These are phyloP conservation scores for Ectropis crepuscularia DNA, from an alignment of 2,888 invertebrate species.

Conservation along the genomic window DNA sequence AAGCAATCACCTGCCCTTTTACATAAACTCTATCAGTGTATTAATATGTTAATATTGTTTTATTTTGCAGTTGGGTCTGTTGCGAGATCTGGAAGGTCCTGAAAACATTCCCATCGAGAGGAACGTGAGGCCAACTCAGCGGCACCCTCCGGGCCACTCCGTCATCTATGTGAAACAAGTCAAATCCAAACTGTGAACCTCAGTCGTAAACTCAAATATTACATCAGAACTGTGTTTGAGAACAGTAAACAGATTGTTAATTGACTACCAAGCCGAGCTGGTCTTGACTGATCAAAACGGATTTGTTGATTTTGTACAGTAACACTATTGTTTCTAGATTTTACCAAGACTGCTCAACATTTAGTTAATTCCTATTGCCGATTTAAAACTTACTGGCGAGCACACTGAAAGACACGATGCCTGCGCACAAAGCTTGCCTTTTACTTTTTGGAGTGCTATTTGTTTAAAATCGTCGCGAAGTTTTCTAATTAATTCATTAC, in stretches of 20 bases:
- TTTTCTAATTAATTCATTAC: too few species aligned
- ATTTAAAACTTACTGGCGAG: too few species aligned
- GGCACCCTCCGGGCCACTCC: slow-evolving; percentile 79
- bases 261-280: slow-evolving; percentile 2
- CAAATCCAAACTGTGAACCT: slow-evolving; percentile 68
- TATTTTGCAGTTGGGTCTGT: slow-evolving; percentile 65
- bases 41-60: neutral
- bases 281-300: neutral
- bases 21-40: neutral
- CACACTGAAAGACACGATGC: too few species aligned
- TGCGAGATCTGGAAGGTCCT: slow-evolving; percentile 71
- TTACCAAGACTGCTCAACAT: too few species aligned
- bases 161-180: slow-evolving; percentile 79
- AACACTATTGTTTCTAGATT: too few species aligned
- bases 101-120: slow-evolving; percentile 74
- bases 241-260: slow-evolving; percentile 21
- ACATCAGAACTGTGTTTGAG: slow-evolving; percentile 20
- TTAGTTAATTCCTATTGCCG: too few species aligned
- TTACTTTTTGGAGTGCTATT: too few species aligned
- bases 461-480: too few species aligned
- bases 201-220: neutral
- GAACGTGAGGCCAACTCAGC: slow-evolving; percentile 78
- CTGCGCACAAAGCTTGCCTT: too few species aligned
- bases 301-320: neutral
- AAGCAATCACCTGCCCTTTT: too few species aligned